These are phyloP conservation scores for Gymnoscopelus braueri DNA, from an alignment of 2,797 vertebrate genomes.

Conservation along the genomic window DNA sequence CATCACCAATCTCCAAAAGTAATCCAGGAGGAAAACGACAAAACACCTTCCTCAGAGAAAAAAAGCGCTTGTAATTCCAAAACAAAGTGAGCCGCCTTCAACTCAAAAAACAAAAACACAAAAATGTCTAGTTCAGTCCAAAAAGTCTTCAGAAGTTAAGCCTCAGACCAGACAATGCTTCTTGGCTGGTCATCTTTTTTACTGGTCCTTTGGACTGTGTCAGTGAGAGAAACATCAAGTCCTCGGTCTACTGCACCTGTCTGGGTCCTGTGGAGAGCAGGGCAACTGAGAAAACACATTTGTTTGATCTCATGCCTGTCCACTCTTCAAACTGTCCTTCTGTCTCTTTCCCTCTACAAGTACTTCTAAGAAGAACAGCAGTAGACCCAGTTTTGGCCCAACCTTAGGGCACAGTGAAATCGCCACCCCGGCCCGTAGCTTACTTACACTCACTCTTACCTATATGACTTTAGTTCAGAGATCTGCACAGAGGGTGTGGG, in stretches of 20 bases:
- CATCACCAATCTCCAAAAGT: constrained; percentile 88
- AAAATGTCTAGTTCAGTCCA: constrained; percentile 32
- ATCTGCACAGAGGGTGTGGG: constrained; percentile 49
- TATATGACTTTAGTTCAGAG: constrained; percentile 33
- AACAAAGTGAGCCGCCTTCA: constrained; percentile 21
- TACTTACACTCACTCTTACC: constrained; percentile 6
- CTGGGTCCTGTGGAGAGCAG: constrained; percentile 37
- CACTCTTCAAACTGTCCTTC: constrained; percentile 23
- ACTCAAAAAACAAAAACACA: constrained; percentile 31
- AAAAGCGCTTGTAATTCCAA: constrained; percentile 42
- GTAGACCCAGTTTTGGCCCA: constrained; percentile 12
- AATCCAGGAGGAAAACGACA: constrained; percentile 79
- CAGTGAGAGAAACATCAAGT: constrained; percentile 33
- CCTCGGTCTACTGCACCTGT: constrained; percentile 35
- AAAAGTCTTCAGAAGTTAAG: constrained; percentile 13
- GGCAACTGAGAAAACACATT: constrained; percentile 36
- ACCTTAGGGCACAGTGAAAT: not conserved
- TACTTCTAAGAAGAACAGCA: constrained; percentile 14
- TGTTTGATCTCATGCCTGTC: constrained; percentile 47
- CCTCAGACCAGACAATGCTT: not conserved
- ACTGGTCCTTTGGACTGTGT: constrained; percentile 9
- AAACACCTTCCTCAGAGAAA: constrained; percentile 57
- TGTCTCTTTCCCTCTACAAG: not conserved
- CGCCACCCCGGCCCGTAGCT: not conserved
- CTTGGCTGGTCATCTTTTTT: not conserved